Base-by-base conservation (phyloP, 2,113 vertebrate species). In the Pluvialis apricaria region DNA sequence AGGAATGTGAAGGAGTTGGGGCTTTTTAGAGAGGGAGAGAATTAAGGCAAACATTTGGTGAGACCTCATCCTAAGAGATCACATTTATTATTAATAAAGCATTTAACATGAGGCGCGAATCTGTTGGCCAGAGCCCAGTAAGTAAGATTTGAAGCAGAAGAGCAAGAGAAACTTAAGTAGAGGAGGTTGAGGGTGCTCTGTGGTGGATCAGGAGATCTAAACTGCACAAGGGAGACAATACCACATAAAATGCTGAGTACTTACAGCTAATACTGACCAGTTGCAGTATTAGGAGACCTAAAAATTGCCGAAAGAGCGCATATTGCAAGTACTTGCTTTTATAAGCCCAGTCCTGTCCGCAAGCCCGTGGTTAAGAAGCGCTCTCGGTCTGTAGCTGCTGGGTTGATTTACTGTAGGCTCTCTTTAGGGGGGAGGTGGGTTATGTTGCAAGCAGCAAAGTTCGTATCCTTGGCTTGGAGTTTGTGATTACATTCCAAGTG, bases 381-480 rank as follows among this genome's bases (percentile, higher is more conserved):
- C 79, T 62, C 71, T 75, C 1, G 1, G 29, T 42, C 75, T 62
- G 60, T 54, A 66, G 64, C 81, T 89, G 18, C 34, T 1, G 82
- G 40, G 4, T 25, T 82, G 82, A 57, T 90, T 62, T 78, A 18
- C 55, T 49, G 32, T 1, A 9, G 7, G 36, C 58, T 73, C 7
- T 52, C 49, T 14, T 65, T 40, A 47, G 66, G 94, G 73, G 68
- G 88, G 83, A 92, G 94, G 21, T 71, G 84, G 78, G 17, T 94
- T 91, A 6, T 70, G 86, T 92, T 93, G 92, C 96, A 95, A 89
- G 94, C 69, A 78, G 85, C 91, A 62, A 86, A 92, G 75, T 93
- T 94, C 85, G 44, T 38, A 28, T 86, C 80, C 86, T 89, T 95
- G 96, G 92, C 87, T 79, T 57, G 57, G 86, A 91, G 91, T 69